These are phyloP conservation scores for Muscicapa adusta DNA, from an alignment of 2,113 vertebrate genomes.

Conservation along the genomic window DNA sequence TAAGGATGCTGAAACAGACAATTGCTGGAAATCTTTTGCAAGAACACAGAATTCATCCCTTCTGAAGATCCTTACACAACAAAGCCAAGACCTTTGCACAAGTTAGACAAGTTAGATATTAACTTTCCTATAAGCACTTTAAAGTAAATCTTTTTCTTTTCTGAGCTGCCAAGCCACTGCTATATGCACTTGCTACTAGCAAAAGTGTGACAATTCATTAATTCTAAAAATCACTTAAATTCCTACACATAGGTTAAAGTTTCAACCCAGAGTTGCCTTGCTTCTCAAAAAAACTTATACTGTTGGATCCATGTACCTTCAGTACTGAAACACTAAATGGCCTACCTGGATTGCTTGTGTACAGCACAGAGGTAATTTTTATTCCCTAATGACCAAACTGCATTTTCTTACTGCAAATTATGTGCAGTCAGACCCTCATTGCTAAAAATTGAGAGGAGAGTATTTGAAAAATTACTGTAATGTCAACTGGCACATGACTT, in stretches of 20 bases:
- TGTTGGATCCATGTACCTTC: background rate
- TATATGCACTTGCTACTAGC: background rate
- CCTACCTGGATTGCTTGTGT: background rate
- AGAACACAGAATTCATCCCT: background rate
- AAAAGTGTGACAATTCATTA: background rate
- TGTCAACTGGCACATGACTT: background rate
- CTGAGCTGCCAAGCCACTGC: background rate
- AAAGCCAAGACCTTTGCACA: background rate
- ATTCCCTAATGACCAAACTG: background rate
- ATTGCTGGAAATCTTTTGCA: background rate
- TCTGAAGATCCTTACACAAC: background rate
- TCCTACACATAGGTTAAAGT: background rate
- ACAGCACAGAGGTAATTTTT: background rate
- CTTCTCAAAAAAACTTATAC: background rate
- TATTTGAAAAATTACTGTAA: background rate
- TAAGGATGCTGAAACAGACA: background rate
- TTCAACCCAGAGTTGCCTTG: background rate
- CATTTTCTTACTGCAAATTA: background rate
- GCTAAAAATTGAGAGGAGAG: background rate
- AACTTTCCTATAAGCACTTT: background rate
- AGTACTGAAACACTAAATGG: background rate
- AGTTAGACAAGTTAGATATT: background rate
- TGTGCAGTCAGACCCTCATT: background rate
- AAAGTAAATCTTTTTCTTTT: background rate
- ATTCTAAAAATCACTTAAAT: background rate